Evolutionary conservation across 2,113 vertebrate species (phyloP).

Genomic region (Herpetotheres cachinnans): DNA sequence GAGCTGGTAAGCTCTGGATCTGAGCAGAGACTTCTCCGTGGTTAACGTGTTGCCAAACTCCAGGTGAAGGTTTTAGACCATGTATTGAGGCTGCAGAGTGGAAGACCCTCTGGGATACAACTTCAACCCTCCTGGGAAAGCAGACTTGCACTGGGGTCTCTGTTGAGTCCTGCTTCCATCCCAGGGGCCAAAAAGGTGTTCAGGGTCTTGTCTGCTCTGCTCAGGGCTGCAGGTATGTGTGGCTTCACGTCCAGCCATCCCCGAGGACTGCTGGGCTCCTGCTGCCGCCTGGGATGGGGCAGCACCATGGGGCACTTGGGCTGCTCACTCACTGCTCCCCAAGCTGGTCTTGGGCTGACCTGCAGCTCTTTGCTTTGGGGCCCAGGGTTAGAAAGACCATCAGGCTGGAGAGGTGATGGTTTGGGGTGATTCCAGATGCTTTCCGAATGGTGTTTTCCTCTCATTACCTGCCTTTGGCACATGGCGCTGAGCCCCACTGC

Average conservation of each 20-base stretch:
- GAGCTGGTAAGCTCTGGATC: constrained; percentile 33
- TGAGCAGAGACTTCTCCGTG: background rate
- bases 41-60: background rate
- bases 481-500: accelerated
- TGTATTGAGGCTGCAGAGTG: background rate
- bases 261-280: background rate
- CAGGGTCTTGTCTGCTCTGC: background rate
- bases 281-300: background rate
- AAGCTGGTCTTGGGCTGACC: background rate
- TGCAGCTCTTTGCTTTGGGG: background rate
- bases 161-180: background rate
- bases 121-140: background rate
- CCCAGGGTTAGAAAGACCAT: background rate
- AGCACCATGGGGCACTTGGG: background rate
- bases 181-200: background rate
- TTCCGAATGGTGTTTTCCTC: background rate
- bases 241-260: background rate
- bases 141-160: background rate
- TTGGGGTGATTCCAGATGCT: background rate
- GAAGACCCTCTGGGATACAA: background rate
- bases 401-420: background rate
- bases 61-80: background rate
- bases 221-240: background rate
- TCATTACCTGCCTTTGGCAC: background rate
- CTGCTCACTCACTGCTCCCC: background rate